Base-by-base conservation (phyloP, 92 coral and sea anemone genomes). In the Parazoanthus darwini region DNA sequence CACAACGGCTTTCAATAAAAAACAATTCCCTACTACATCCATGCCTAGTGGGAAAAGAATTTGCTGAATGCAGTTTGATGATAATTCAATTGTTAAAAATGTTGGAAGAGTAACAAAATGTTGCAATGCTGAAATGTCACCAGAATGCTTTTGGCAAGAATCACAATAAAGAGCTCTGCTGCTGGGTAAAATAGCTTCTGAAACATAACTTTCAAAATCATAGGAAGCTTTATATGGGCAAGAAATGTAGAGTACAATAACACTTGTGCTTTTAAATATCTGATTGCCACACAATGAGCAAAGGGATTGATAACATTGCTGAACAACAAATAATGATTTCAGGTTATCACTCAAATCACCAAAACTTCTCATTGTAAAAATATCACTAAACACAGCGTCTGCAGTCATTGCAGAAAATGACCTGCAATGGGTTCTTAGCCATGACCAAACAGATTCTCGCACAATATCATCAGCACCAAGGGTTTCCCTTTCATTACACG, bases 331-430 rank as follows among this genome's bases (percentile, higher is more conserved):
- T 65, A 90, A 76, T 66, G 92, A 90, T 79, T 90, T 92, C 74
- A 92, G 25, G 14, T 92, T 88, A 81, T 71, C 66, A 15, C 88
- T 92, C 78, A 92, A 79, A 86, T 88, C 84, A 73, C 95, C 93
- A 88, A 92, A 0, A 44, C 89, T 88, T 23, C 54, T 33, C 82
- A 88, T 13, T 1, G 90, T 90, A 88, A 92, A 92, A 20, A 90
- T 92, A 74, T 92, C 93, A 85, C 93, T 92, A 80, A 92, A 92
- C 38, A 92, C 93, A 88, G 93, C 93, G 90, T 92, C 86, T 13
- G 93, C 90, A 90, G 94, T 78, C 93, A 92, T 92, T 88, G 88
- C 51, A 88, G 88, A 78, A 85, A 92, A 92, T 56, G 95, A 85
- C 1, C 73, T 25, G 77, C 91, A 63, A 13, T 74, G 90, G 56